Evolutionary conservation across 1,140 invertebrate genomes (phyloP), one percentile per base, ranked within the genome.

Genomic region (Potamilus streckersoni): DNA sequence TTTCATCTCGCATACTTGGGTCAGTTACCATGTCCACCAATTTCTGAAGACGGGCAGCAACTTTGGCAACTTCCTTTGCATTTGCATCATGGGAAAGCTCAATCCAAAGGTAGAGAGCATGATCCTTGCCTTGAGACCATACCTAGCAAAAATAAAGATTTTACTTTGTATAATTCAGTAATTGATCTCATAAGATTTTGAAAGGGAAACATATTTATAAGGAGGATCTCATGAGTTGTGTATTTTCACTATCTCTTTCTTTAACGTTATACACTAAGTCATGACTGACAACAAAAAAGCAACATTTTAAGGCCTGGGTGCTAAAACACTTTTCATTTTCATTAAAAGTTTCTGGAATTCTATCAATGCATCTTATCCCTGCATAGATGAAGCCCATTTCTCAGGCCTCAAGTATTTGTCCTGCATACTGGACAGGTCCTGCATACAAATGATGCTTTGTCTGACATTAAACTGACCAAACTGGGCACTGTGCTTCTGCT

Each of bases 81-180:
- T 87, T 85, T 14, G 87, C 87, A 14, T 68, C 78, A 27, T 87
- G 87, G 56, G 82, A 79, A 11, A 89, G 69, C 66, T 87, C 68
- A 66, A 89, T 88, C 85, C 86, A 88, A 55, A 89, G 77, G 71
- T 88, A 89, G n/a, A 89, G 57, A 15, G 87, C 88, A 73, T 88
- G 86, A 62, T 88, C 79, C 78, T 89, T 89, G 0, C 81, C 83
- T 67, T 76, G 79, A n/a, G 85, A 84, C 66, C 69, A 86, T 56
- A 89, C 88, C 88, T 89, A 72, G 20, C 62, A 65, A 60, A 76
- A 31, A 60, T 13, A 38, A 73, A 16, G 67, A 38, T 67, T 23
- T 49, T 56, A 15, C 60, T 27, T 17, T n/a, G 19, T 72, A 6
- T 49, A 4, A 59, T 16, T 17, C 15, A 66, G 4, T 20, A 61